Evolutionary conservation across 30 jellyfish, hydroid and myxozoan genomes (phyloP), one percentile per base, ranked within the genome.

Genomic region (Nemopilema nomurai): DNA sequence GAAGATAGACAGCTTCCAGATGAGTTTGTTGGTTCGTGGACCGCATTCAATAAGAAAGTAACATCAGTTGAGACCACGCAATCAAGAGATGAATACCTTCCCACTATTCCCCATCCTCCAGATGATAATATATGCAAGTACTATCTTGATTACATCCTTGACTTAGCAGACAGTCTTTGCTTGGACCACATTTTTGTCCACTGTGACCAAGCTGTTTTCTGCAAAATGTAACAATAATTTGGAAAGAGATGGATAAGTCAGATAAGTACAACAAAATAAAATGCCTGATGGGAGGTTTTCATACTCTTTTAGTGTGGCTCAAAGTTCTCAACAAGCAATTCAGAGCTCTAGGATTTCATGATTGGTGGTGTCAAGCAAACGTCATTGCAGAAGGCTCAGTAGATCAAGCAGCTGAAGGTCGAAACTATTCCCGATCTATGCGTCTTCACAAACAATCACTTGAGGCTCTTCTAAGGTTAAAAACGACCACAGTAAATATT

Each of bases 321-420:
- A 70, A 81, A 31, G 90, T 81, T 52, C 90, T 66, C 20, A 67
- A 81, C 80, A 65, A 67, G 89, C 89, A 79, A 41, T 62, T 57
- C 32, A 67, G 80, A 30, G 69, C 53, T 30, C 66, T 30, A 67
- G 89, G 80, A 79, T 79, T 62, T 79, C 80, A 80, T 62, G 81
- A 79, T 31, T 79, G 89, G 79, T 62, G 79, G 89, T 65, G 69
- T 62, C 69, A 79, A 64, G 80, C 80, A 79, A 79, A 27, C 41
- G 29, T 81, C 83, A 81, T 68, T 81, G 76, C 90, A 81, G 90
- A 81, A 50, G 90, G 86, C 85, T 72, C 91, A 83, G 85, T 24
- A 49, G 91, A 69, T 63, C 91, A 83, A 71, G 85, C 91, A 69
- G 91, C 91, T 50, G 85, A 83, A 70, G 85, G 85, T 52, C 70